phyloP scores from a whole-genome alignment of 1,140 invertebrate genomes.

The Nylanderia fulva region DNA sequence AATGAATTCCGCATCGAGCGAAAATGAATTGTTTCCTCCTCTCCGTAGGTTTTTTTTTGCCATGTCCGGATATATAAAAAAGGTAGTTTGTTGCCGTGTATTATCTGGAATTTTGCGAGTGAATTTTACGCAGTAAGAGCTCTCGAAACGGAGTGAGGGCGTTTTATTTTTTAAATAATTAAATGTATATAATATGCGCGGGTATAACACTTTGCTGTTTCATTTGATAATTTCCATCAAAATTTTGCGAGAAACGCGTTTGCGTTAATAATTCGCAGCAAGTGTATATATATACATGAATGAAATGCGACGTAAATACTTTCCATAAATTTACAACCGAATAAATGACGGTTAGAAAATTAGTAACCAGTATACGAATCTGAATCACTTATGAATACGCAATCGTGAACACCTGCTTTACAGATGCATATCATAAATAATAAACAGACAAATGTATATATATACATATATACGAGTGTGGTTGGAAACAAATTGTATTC shows the following conservation, averaged over 20 bases:
- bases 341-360: neutral
- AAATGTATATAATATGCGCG: no score
- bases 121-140: no score
- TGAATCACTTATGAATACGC: conserved; percentile 9
- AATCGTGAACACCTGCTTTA: neutral
- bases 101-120: no score
- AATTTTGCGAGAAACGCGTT: neutral
- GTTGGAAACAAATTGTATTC: neutral
- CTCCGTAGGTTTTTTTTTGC: neutral
- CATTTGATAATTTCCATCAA: no score
- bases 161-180: no score
- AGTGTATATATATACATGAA: no score
- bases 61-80: no score
- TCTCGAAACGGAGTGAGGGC: no score
- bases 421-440: conserved; percentile 42
- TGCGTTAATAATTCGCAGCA: neutral
- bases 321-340: neutral
- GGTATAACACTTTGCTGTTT: no score
- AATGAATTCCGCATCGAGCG: neutral
- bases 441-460: neutral
- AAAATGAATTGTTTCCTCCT: neutral
- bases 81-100: neutral
- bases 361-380: conserved; percentile 18
- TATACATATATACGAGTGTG: no score
- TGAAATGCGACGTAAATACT: neutral